These are phyloP conservation scores for Lacerta viridis DNA, from an alignment of 2,797 vertebrate species.

Conservation along the genomic window DNA sequence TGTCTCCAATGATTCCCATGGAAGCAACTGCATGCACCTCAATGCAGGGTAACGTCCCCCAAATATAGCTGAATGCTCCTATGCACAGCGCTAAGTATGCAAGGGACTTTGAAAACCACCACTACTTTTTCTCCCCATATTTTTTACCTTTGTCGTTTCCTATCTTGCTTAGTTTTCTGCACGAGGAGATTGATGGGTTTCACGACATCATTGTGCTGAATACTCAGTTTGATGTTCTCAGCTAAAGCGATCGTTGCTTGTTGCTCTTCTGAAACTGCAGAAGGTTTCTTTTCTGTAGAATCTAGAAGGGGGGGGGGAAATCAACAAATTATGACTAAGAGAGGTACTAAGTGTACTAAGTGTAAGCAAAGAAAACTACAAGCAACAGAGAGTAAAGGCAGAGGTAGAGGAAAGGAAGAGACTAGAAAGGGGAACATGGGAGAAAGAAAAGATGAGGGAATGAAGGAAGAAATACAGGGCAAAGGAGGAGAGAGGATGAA, in stretches of 20 bases:
- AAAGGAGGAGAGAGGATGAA: background rate
- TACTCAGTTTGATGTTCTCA: slow-evolving; percentile 90
- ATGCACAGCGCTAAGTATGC: background rate
- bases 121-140: background rate
- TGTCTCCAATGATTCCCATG: background rate
- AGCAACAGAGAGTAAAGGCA: background rate
- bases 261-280: slow-evolving; percentile 85
- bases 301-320: slow-evolving; percentile 70
- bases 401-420: background rate
- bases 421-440: background rate
- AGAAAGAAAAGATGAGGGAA: background rate
- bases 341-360: no score
- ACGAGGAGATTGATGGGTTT: slow-evolving; percentile 91
- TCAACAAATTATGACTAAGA: background rate
- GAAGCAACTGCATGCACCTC: background rate
- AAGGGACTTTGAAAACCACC: background rate
- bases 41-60: background rate
- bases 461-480: background rate
- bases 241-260: slow-evolving; percentile 88
- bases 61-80: background rate
- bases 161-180: slow-evolving; percentile 78
- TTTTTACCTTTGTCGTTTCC: slow-evolving; percentile 90
- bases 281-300: slow-evolving; percentile 87
- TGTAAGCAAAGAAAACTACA: background rate
- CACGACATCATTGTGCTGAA: slow-evolving; percentile 93